Percentiles rank a stretch among this genome's conserved stretches.
Evolutionary conservation across 2,797 vertebrate genomes (phyloP).

Genomic region (Fundulus diaphanus): DNA sequence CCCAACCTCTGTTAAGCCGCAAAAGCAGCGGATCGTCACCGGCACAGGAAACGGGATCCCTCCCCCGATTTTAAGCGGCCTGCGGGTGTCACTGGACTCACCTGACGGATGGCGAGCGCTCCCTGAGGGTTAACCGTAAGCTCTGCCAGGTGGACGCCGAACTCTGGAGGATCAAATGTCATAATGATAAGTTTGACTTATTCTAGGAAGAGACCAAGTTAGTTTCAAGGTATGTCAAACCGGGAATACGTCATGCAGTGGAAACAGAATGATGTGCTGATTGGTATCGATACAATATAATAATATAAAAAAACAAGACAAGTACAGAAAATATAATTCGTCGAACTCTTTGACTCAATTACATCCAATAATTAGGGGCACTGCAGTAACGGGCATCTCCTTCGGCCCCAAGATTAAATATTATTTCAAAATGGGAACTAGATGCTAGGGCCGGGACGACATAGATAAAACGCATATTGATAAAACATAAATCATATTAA

Average conservation of each 20-base stretch:
- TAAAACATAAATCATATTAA: too few species aligned
- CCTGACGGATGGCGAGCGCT: constrained; percentile 96
- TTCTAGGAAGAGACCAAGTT: background rate
- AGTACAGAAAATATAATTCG: background rate
- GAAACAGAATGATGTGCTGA: too few species aligned
- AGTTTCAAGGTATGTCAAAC: background rate
- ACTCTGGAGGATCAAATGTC: constrained; percentile 81
- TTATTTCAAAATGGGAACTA: background rate
- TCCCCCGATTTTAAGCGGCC: background rate
- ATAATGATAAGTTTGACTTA: background rate
- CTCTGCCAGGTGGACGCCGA: constrained; percentile 97
- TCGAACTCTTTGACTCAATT: background rate
- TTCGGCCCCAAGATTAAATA: background rate
- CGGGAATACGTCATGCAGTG: too few species aligned
- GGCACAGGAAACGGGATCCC: background rate
- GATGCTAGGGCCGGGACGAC: too few species aligned
- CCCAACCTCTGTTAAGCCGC: constrained; percentile 1
- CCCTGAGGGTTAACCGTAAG: constrained; percentile 96
- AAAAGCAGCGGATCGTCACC: background rate
- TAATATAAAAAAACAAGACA: too few species aligned
- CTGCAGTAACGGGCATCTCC: background rate
- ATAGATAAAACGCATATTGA: too few species aligned
- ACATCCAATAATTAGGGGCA: background rate
- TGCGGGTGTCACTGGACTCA: constrained; percentile 67
- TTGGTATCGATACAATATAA: too few species aligned